Base-by-base conservation (phyloP, 2,113 vertebrate species). In the Silurus asotus region DNA sequence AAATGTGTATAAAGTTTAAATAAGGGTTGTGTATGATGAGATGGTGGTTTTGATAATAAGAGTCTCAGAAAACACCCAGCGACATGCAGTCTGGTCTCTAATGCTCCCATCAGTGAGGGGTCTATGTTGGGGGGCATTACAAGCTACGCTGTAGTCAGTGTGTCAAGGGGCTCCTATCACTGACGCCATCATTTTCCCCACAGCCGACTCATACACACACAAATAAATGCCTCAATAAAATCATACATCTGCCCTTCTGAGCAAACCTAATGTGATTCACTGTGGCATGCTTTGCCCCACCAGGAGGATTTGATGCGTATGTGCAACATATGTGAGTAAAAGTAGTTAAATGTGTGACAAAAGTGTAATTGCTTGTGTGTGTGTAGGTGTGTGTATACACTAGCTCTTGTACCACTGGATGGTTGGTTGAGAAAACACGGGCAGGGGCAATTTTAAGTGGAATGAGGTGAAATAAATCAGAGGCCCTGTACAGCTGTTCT, bases 191-290 rank as follows among this genome's bases (percentile, higher is more conserved):
- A 75, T 84, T 88, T 81, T 87, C 84, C 76, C 64, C 80, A 28
- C 86, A 82, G 81, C 76, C 86, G 37, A 81, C 77, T 86, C 75
- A 65, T 15, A 48, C 82, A 19, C 53, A 78, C 67, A 77, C 64
- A 53, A 28, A 89, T 65, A 75, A 88, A 62, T 82, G 84, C 56
- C 67, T 70, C 64, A 88, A 86, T 89, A 80, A 92, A 92, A 92
- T 89, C 88, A 90, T 86, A 90, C 3, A 87, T 92, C 89, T 91
- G 86, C 87, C 80, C 83, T 84, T 84, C 72, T 87, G 87, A 70
- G 79, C 88, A 87, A 89, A 90, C 87, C 87, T 51, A 64, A 69
- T 83, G 85, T 88, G 87, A 89, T 89, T 89, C 86, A 87, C 61
- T 70, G 85, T n/a, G 72, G 77, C 61, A 74, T 76, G 72, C 76